Evolutionary conservation across 2,888 invertebrate genomes (phyloP).

Genomic region (Gandaritis pyraliata): DNA sequence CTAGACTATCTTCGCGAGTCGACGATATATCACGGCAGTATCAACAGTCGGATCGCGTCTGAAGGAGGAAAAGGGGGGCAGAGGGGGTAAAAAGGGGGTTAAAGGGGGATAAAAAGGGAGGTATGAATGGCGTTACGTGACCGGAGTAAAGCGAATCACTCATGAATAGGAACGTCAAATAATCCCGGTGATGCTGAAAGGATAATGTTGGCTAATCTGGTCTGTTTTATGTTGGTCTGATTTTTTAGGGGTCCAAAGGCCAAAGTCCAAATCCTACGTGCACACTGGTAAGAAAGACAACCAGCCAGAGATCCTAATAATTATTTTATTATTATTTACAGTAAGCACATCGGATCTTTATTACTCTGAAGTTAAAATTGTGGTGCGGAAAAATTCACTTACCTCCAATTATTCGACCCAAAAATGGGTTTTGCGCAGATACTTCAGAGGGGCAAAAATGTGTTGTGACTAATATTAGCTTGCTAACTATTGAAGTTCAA

Average conservation of each 20-base stretch:
- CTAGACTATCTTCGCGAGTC: conserved; percentile 42
- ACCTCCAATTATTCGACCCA: too few relatives aligned
- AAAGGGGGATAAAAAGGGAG: conserved; percentile 21
- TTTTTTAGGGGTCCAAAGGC: not conserved
- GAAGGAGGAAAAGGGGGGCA: conserved; percentile 2
- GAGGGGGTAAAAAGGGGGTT: not conserved
- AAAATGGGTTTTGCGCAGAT: too few relatives aligned
- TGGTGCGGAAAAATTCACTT: too few relatives aligned
- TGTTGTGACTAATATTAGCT: too few relatives aligned
- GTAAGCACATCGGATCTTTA: too few relatives aligned
- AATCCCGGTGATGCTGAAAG: conserved; percentile 37
- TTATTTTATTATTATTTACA: too few relatives aligned
- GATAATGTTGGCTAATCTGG: conserved; percentile 41
- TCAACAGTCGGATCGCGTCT: conserved; percentile 54
- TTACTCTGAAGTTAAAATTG: too few relatives aligned
- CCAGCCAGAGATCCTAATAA: too few relatives aligned
- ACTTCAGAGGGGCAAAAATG: too few relatives aligned
- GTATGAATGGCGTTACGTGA: conserved; percentile 57
- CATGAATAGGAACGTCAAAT: conserved; percentile 44
- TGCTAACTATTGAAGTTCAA: too few relatives aligned
- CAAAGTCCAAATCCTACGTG: not conserved
- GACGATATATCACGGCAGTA: conserved; percentile 50
- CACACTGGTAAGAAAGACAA: too few relatives aligned
- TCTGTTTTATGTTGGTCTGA: conserved; percentile 30
- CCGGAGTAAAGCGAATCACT: conserved; percentile 45